Base-by-base conservation (phyloP, 2,888 invertebrate genomes). In the Tryphoninae sp. region DNA sequence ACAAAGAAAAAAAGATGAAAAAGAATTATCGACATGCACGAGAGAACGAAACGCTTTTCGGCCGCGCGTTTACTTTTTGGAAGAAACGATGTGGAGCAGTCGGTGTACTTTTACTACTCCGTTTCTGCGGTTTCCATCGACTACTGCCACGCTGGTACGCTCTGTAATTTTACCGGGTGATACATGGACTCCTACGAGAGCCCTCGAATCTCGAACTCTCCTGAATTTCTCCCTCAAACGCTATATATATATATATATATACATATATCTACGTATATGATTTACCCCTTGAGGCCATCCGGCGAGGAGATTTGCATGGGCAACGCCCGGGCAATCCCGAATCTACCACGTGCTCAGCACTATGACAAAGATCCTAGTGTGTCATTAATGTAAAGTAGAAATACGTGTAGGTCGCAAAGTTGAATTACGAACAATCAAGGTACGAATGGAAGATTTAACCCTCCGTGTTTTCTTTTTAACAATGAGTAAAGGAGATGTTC, bases 261-360 rank as follows among this genome's bases (percentile, higher is more conserved):
- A 45, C 13, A 11, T 45, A 45, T 11, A 45, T 11, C 3, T 13
- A 33, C 6, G 33, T 33, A 33, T 4, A 33, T 6, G 4, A 4
- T 33, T 33, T 33, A 33, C 33, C 33, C 33, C 13, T 45, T 13
- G 45, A 49, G 49, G 19, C 65, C n/a, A 16, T 33, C 13, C 45
- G 13, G 65, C 45, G 13, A 49, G 40, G 26, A 62, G 72, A 82
- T 79, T 79, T 79, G 75, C 78, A 78, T 78, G 77, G 71, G 71
- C 72, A 77, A 71, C 68, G 68, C 67, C 61, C 69, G 68, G 26
- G 67, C 72, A 23, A 68, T 72, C 68, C 42, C 62, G 26, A 79
- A 75, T 78, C 71, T 62, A 82, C 78, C 79, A 55, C 77, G 19
- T 40, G 26, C 19, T 51, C 72, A 26, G 75, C 67, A 26, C 77